Evolutionary conservation across 2,888 invertebrate species (phyloP).

Genomic region (Ferdinandea cuprea): DNA sequence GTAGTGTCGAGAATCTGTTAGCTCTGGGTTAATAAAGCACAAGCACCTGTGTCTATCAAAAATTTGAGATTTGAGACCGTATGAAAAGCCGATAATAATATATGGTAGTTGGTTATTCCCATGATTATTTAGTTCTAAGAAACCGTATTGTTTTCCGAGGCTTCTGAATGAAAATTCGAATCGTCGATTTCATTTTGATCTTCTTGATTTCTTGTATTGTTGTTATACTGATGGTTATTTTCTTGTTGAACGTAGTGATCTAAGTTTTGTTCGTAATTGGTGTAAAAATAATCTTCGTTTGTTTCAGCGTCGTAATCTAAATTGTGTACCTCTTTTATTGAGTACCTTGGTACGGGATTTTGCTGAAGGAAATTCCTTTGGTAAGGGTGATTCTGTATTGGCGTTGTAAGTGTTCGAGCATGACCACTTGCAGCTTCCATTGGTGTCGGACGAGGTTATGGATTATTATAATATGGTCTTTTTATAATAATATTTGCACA

Average conservation of each 20-base stretch:
- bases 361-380: no score
- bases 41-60: constrained; percentile 18
- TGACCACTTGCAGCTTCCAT: constrained; percentile 3
- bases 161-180: constrained; percentile 35
- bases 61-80: constrained; percentile 39
- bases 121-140: constrained; percentile 43
- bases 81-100: constrained; percentile 13
- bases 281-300: constrained; percentile 2
- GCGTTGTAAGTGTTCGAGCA: constrained; percentile 10
- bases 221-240: constrained; percentile 4
- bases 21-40: constrained; percentile 54
- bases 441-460: constrained; percentile 6
- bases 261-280: constrained; percentile 5
- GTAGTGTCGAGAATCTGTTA: constrained; percentile 18
- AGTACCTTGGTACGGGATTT: constrained; percentile 8
- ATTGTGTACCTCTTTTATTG: constrained; percentile 8
- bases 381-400: constrained; percentile 3
- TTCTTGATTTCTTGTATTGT: background rate
- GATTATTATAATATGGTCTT: constrained; percentile 2
- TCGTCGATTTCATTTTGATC: constrained; percentile 21
- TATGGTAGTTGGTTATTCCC: constrained; percentile 10
- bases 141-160: constrained; percentile 43
- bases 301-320: constrained; percentile 1
- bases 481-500: background rate
- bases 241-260: constrained; percentile 7